A percentile compares a stretch with the other conserved stretches of the same genome.
phyloP scores from a whole-genome alignment of 2,797 vertebrate species.

The Falco rusticolus region DNA sequence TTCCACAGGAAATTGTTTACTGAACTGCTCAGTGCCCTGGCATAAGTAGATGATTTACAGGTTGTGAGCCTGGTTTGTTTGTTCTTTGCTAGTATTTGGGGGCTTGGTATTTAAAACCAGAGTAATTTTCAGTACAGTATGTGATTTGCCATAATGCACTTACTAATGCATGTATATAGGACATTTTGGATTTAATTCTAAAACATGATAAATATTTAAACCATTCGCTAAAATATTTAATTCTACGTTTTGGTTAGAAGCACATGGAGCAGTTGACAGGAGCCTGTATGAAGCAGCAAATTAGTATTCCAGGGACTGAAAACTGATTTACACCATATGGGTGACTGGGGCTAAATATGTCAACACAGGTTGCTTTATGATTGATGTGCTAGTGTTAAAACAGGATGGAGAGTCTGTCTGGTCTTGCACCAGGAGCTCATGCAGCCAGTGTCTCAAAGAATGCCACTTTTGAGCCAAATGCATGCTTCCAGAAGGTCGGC shows the following conservation, averaged over 20 bases:
- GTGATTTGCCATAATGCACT: not conserved
- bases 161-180: not conserved
- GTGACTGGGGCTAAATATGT: slow-evolving; percentile 22
- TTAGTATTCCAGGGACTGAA: slow-evolving; percentile 30
- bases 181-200: not conserved
- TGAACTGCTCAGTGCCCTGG: slow-evolving; percentile 43
- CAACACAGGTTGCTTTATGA: slow-evolving; percentile 49
- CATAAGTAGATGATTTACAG: slow-evolving; percentile 62
- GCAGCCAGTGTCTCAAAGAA: slow-evolving; percentile 53
- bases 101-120: not conserved
- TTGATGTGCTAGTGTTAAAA: slow-evolving; percentile 47
- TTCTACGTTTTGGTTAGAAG: not conserved
- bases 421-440: slow-evolving; percentile 38
- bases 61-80: slow-evolving; percentile 49
- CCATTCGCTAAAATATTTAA: not conserved
- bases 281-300: not conserved
- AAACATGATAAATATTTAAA: not conserved
- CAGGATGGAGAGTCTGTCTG: slow-evolving; percentile 53
- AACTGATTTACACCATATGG: slow-evolving; percentile 58
- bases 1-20: slow-evolving; percentile 64
- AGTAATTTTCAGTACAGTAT: not conserved
- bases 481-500: slow-evolving; percentile 50
- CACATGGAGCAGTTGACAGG: not conserved
- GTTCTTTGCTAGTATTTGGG: not conserved
- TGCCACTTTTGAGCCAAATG: slow-evolving; percentile 62